Conservation (phyloP, 2,888 invertebrate species). For the Lithophane socia region DNA sequence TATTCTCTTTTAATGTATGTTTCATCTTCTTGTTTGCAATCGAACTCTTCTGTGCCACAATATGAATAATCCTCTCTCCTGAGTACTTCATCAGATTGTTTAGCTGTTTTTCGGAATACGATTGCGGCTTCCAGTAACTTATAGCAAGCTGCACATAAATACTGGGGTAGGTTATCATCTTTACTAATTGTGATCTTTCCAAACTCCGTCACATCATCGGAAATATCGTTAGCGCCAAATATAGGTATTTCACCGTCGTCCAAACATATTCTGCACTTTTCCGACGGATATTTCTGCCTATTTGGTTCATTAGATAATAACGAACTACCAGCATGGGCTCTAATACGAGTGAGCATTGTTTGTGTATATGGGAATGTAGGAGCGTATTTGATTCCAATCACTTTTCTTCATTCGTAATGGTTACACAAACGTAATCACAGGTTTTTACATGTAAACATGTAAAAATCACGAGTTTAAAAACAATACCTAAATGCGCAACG, state of each 20-base stretch:
- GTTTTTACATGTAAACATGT: neutral
- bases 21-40: slow-evolving; percentile 47
- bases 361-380: neutral
- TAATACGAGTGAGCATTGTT: slow-evolving; percentile 45
- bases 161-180: slow-evolving; percentile 65
- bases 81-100: slow-evolving; percentile 56
- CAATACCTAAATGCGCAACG: neutral
- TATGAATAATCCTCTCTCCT: slow-evolving; percentile 1
- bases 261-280: slow-evolving; percentile 67
- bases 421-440: neutral
- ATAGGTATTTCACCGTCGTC: slow-evolving; percentile 67
- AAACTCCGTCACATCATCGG: slow-evolving; percentile 55
- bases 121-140: slow-evolving; percentile 62
- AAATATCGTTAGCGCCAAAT: slow-evolving; percentile 62
- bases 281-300: slow-evolving; percentile 11
- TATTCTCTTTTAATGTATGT: slow-evolving; percentile 52
- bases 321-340: slow-evolving; percentile 16
- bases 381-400: neutral
- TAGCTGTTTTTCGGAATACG: slow-evolving; percentile 64
- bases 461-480: neutral
- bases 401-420: neutral
- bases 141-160: slow-evolving; percentile 63
- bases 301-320: neutral
- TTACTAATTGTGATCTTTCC: slow-evolving; percentile 56
- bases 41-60: slow-evolving; percentile 16